Evolutionary conservation across 2,797 vertebrate genomes (phyloP).

Genomic region (Phrynocephalus guinanensis): DNA sequence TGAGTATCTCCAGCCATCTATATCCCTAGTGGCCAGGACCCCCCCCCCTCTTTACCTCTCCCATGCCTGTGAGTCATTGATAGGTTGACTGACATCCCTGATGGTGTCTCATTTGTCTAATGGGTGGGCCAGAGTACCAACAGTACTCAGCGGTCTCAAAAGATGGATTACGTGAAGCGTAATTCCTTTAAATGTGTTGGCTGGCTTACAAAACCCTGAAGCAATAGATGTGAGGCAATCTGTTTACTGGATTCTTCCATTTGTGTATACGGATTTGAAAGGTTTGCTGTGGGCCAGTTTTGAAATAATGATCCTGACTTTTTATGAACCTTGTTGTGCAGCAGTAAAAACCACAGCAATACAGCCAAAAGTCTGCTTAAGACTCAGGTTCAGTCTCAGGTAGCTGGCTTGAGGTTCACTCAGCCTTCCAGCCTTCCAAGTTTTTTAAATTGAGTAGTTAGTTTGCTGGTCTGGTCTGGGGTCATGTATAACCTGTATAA

Average conservation of each 20-base stretch:
- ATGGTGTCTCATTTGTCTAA: background rate
- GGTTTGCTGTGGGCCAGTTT: background rate
- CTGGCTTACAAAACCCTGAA: background rate
- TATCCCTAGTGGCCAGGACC: background rate
- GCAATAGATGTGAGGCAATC: background rate
- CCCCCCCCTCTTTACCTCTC: background rate
- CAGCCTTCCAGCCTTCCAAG: too few species aligned
- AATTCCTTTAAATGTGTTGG: background rate
- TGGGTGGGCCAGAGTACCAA: background rate
- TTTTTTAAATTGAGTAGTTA: too few species aligned
- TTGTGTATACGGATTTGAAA: background rate
- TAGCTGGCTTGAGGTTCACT: too few species aligned
- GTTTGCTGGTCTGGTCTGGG: too few species aligned
- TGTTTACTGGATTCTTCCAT: background rate
- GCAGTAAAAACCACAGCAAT: too few species aligned
- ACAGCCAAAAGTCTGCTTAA: too few species aligned
- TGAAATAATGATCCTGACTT: background rate
- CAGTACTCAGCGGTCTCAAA: conserved; percentile 2
- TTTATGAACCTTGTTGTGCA: too few species aligned
- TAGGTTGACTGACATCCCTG: background rate
- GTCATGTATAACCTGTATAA: too few species aligned
- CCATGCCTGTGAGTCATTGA: background rate
- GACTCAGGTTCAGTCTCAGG: too few species aligned
- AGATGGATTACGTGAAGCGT: background rate
- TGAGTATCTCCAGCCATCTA: background rate